Base-by-base conservation (phyloP, 92 coral and sea anemone species). In the Montipora capitata region DNA sequence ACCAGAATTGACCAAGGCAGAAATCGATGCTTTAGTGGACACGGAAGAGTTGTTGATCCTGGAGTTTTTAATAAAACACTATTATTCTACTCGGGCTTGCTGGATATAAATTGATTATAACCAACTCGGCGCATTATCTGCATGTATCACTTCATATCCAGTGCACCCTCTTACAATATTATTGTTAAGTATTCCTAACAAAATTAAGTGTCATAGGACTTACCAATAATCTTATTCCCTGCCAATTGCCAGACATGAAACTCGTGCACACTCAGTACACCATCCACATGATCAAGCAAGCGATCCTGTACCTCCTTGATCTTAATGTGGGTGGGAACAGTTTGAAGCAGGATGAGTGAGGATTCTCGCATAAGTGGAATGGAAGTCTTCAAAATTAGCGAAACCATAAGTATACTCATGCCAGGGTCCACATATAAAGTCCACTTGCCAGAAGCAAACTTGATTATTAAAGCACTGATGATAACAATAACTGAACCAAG, bases 191-290 rank as follows among this genome's bases (percentile, higher is more conserved):
- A 27, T 2, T 27, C 35, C 5, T 5, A 10, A 48, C 52, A 48
- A 48, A 48, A 4, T 61, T 16, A 5, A 61, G 6, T 15, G 35
- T 5, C n/a, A 8, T 15, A 3, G 1, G 20, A 68, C 99, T 92
- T 49, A 96, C 98, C 99, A 77, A 97, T 97, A 14, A 97, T 97
- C 73, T 97, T 97, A 73, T 96, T 98, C 8, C 99, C 99, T 1
- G 99, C 99, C 75, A 97, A 86, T 87, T 97, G 99, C 99, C 99
- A 97, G 27, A 97, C 99, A 88, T 97, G 99, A 62, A 97, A 97
- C 87, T 97, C 99, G 44, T 97, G 99, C 4, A 97, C 95, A 72
- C 98, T 96, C 48, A 97, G 87, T 38, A 97, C 96, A 10, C 98
- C 99, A 35, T 94, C 95, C 17, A 97, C 98, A 61, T 94, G 89